Conservation (phyloP, 1,140 invertebrate species). For the Maconellicoccus hirsutus region DNA sequence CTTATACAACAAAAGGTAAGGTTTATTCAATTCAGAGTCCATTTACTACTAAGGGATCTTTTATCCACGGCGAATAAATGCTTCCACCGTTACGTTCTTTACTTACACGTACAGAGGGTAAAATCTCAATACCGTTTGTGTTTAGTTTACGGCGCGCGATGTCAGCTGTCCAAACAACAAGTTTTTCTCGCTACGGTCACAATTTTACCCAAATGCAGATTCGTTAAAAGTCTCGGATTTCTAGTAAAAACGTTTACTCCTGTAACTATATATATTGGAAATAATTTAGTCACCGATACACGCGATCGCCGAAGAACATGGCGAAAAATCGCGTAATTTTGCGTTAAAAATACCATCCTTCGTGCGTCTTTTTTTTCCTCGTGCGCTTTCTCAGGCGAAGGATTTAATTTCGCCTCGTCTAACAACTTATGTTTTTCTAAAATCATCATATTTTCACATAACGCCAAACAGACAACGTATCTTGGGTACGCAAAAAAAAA, state of each 20-base stretch:
- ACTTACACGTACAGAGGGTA: constrained; percentile 14
- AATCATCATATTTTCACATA: constrained; percentile 1
- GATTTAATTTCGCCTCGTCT: background rate
- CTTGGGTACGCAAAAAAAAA: background rate
- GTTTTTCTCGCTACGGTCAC: constrained; percentile 18
- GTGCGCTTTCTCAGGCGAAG: too few relatives aligned
- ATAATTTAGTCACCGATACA: too few relatives aligned
- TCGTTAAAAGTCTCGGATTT: constrained; percentile 5
- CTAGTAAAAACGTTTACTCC: background rate
- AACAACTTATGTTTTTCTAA: background rate
- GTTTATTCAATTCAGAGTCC: background rate
- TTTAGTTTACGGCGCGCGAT: constrained; percentile 13
- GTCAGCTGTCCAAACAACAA: constrained; percentile 21
- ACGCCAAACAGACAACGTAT: background rate
- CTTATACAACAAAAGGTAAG: constrained; percentile 21
- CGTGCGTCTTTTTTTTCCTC: too few relatives aligned
- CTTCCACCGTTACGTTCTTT: background rate
- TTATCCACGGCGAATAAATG: constrained; percentile 3
- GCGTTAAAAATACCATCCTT: too few relatives aligned
- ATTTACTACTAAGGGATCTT: constrained; percentile 14
- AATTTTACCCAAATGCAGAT: constrained; percentile 13
- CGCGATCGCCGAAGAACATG: too few relatives aligned
- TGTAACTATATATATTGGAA: too few relatives aligned
- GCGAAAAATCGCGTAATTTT: too few relatives aligned
- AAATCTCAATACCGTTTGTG: constrained; percentile 20